A percentile compares a stretch with the other conserved stretches of the same genome.
These are phyloP conservation scores for Lycocerus yunnanus DNA, from an alignment of 2,888 invertebrate species.

Conservation along the genomic window DNA sequence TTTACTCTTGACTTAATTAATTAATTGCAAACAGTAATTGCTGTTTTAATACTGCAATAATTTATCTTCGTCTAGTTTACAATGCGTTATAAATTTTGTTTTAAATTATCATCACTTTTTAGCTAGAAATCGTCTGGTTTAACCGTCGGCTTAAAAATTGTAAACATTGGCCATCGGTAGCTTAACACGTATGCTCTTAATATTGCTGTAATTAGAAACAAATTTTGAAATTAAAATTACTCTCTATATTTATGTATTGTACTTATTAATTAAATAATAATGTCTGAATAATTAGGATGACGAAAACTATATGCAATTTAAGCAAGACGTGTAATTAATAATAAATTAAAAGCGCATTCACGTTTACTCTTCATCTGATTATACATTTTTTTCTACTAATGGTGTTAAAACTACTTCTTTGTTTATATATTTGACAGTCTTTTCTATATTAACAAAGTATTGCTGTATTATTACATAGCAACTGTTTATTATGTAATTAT, in stretches of 20 bases:
- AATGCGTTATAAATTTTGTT: not conserved
- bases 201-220: not conserved
- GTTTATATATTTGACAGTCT: not conserved
- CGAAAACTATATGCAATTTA: constrained; percentile 30
- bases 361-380: constrained; percentile 27
- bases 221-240: constrained; percentile 13
- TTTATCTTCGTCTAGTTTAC: not conserved
- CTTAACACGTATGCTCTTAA: not conserved
- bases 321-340: constrained; percentile 29
- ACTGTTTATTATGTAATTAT: not conserved
- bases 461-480: not conserved
- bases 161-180: not conserved
- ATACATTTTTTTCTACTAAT: not conserved
- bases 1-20: constrained; percentile 18
- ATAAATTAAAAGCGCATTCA: constrained; percentile 30
- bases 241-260: constrained; percentile 15
- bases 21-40: constrained; percentile 16
- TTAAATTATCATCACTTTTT: not conserved
- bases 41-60: not conserved
- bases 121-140: not conserved
- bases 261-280: constrained; percentile 31
- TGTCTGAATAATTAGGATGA: constrained; percentile 31
- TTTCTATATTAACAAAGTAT: not conserved
- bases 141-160: not conserved
- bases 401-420: not conserved